These are phyloP conservation scores for Phataginus tetradactyla DNA, from an alignment of 2,797 vertebrate genomes.

Conservation along the genomic window DNA sequence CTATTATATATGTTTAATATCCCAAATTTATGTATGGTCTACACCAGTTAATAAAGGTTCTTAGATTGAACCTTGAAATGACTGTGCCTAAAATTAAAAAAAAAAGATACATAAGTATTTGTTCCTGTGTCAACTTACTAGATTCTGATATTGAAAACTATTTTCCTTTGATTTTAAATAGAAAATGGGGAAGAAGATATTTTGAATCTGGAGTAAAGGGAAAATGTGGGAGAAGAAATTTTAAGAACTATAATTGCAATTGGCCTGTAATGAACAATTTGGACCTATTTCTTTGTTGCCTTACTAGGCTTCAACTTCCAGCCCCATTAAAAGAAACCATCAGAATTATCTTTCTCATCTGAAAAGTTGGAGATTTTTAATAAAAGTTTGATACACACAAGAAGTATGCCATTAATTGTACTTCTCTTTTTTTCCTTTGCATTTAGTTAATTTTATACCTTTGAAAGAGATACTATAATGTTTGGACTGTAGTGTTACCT, in stretches of 20 bases:
- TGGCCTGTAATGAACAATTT: not conserved
- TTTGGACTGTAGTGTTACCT: not conserved
- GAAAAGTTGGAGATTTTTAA: conserved; percentile 16
- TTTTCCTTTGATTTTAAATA: conserved; percentile 51
- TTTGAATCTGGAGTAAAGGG: conserved; percentile 33
- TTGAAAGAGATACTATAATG: not conserved
- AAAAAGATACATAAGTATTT: not conserved
- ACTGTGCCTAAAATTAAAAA: conserved; percentile 43
- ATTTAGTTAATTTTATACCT: not conserved
- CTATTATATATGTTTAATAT: conserved; percentile 22
- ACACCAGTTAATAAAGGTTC: conserved; percentile 12
- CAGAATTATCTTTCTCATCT: conserved; percentile 28
- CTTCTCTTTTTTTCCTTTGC: not conserved
- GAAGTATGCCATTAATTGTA: not conserved
- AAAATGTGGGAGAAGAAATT: conserved; percentile 31
- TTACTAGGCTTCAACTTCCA: not conserved
- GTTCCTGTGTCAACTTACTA: not conserved
- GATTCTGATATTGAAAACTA: not conserved
- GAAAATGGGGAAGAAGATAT: not conserved
- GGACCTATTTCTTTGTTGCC: not conserved
- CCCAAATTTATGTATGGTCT: conserved; percentile 36
- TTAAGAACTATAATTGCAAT: not conserved
- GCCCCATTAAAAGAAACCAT: not conserved
- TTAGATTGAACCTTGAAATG: conserved; percentile 35
- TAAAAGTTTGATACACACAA: not conserved